Base-by-base conservation (phyloP, 1,140 invertebrate genomes). In the Habropoda laboriosa region DNA sequence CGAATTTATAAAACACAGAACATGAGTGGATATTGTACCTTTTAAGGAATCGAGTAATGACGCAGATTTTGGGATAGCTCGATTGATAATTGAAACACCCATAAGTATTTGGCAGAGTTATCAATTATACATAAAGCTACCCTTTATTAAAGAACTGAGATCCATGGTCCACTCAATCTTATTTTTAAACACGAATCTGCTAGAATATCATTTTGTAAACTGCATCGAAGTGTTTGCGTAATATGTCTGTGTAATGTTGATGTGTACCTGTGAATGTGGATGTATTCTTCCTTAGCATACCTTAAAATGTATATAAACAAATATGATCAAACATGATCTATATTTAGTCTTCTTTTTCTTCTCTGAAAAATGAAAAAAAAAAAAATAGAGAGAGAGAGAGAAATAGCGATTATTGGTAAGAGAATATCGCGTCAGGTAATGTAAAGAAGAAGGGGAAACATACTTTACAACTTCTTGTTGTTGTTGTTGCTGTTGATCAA, bases 221-320 rank as follows among this genome's bases (percentile, higher is more conserved):
- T 79, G 76, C 68, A 77, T 86, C 49, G 71, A 58, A 74, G 67
- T 81, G 76, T 80, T 66, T 42, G 55, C 77, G 68, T 86, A 76
- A 82, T 80, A 86, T 85, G 74, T 80, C 51, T 49, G 76, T 82
- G 72, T 82, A 73, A 67, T 86, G 71, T 70, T 80, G 40, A 45
- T 70, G 71, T 82, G 82, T 87, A 87, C 77, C 80, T 87, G 86
- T 82, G 83, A 71, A 86, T 79, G 85, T 82, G 68, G 38, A 76
- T 82, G 85, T 80, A 66, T 85, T 55, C 47, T 67, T 83, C 64
- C 82, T 84, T 84, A 82, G 51, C 71, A 64, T 87, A 87, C 81
- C 87, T 92, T 91, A 91, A 89, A 88, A 90, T 72, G 85, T 90
- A 89, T 89, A 89, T 88, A 90, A 91, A 91, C 88, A 91, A 90